A percentile compares a stretch with the other conserved stretches of the same genome.
Evolutionary conservation across 2,113 vertebrate genomes (phyloP).

Genomic region (Salvelinus sp.): DNA sequence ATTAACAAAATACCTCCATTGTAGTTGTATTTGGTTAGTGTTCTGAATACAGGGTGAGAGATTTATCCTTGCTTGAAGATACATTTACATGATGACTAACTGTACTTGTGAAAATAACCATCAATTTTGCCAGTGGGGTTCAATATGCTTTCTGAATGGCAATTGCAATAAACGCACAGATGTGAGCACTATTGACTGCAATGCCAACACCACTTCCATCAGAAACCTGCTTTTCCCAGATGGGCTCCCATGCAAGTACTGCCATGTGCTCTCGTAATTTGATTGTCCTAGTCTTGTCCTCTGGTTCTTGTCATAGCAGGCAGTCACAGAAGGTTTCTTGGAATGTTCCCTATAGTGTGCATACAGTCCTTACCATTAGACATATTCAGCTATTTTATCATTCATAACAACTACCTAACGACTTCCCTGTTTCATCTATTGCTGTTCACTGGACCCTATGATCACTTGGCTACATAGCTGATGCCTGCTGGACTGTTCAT

Average conservation of each 20-base stretch:
- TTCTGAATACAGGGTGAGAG: neutral
- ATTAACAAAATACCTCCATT: conserved; percentile 26
- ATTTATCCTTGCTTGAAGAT: neutral
- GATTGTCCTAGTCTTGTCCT: neutral
- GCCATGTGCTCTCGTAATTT: no score
- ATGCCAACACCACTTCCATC: no score
- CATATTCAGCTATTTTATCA: neutral
- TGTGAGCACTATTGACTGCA: no score
- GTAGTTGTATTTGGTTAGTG: neutral
- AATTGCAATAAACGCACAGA: neutral
- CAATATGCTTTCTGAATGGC: neutral
- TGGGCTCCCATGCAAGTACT: no score
- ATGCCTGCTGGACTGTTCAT: no score
- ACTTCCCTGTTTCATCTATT: no score
- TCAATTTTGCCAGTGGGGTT: neutral
- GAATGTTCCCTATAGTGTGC: neutral
- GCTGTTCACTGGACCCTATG: no score
- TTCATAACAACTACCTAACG: neutral
- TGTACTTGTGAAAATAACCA: neutral
- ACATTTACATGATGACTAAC: neutral
- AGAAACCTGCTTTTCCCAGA: no score
- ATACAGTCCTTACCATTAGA: neutral
- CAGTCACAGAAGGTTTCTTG: neutral
- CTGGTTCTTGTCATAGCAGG: neutral
- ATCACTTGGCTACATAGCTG: no score